Evolutionary conservation across 2,113 vertebrate species (phyloP), one percentile per base, ranked within the genome.

Genomic region (Polypterus senegalus): DNA sequence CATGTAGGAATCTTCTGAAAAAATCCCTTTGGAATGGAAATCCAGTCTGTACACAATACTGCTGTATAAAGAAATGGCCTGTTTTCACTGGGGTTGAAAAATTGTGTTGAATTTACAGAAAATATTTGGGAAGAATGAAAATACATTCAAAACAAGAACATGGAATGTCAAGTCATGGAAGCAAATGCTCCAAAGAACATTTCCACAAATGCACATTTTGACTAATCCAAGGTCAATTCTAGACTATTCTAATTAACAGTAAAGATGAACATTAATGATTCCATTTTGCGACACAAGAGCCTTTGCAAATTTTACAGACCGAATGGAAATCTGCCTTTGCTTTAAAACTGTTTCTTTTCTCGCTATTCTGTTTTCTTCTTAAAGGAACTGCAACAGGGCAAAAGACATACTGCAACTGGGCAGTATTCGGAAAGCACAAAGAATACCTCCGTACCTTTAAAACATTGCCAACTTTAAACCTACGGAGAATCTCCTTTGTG

Each of bases 1-100:
- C 77, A 97, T 98, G 96, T 98, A 90, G 77, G 65, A 27, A 27
- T 27, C 61, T 49, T 48, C 53, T 46, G 44, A 6, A 47, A 49
- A 46, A 47, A 51, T 10, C 7, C 10, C 51, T 52, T 8, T 10
- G 51, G 3, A 52, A 10, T 3, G 51, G 10, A 4, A 52, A 52
- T 10, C 3, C 51, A 52, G 10, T 4, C 7, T 52, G 51, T 52
- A 7, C 10, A 52, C 51, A 52, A 10, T 4, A 58, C 73, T 60
- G 59, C 73, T 57, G 64, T 46, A 27, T 47, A 49, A 49, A 7
- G 56, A 48, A 11, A 51, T 45, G 51, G 46, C 48, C 43, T 9
- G 45, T 63, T 47, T 49, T 52, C 43, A 58, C 55, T 47, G 5
- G 27, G 52, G 57, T 46, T 5, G 46, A 48, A 46, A 27, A 6